Conservation (phyloP, 1,140 invertebrate genomes). For the Kradibia gibbosae region DNA sequence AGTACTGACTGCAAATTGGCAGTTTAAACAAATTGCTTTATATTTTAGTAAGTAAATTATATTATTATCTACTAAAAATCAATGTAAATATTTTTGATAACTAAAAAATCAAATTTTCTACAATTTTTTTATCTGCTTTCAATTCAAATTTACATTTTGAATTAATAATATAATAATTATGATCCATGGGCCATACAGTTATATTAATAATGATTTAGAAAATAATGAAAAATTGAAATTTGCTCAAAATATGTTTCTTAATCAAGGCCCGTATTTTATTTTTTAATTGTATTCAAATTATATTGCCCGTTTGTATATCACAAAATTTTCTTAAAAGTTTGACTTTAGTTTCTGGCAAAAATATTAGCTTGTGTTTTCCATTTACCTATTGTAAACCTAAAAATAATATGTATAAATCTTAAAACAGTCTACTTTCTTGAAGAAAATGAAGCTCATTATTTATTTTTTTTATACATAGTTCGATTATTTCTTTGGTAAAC, state of each 20-base stretch:
- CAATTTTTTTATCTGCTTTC: not conserved
- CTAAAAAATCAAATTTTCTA: not conserved
- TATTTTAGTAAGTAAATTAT: not conserved
- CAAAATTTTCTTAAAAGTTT: not conserved
- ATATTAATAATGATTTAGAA: no score
- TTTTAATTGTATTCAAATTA: not conserved
- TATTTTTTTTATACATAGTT: conserved; percentile 16
- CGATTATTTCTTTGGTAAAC: not conserved
- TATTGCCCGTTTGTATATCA: not conserved
- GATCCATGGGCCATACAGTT: no score
- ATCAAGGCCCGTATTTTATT: no score
- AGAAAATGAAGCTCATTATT: not conserved
- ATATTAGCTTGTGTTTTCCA: conserved; percentile 14
- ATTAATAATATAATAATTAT: not conserved
- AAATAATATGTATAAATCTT: not conserved
- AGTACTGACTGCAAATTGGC: no score
- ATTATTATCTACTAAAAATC: no score
- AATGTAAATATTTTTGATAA: not conserved
- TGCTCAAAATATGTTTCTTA: no score
- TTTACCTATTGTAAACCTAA: conserved; percentile 3
- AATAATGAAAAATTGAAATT: no score
- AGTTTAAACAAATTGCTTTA: not conserved
- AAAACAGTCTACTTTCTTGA: not conserved
- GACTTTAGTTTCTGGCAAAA: not conserved
- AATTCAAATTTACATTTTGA: not conserved